Evolutionary conservation across 2,888 invertebrate species (phyloP), one percentile per base, ranked within the genome.

Genomic region (Erebia palarica): DNA sequence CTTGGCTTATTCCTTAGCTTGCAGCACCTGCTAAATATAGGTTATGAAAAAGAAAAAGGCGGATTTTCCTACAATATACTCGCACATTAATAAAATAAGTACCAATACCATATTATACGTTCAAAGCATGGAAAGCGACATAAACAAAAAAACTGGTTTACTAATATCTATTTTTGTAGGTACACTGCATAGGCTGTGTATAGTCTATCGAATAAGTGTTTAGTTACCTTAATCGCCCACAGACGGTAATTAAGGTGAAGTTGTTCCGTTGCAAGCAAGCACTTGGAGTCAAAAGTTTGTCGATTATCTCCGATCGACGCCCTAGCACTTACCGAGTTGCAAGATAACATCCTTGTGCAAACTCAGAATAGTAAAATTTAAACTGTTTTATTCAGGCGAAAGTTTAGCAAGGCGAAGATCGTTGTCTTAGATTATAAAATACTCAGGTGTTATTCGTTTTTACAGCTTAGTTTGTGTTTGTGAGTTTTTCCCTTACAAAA

Each of bases 231-330:
- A 73, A 72, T 73, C 65, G 74, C 68, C 68, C 63, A 57, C 44
- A 66, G 72, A 72, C 65, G n/a, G 74, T 64, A 69, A 72, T 74
- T 74, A 74, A 68, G 63, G 58, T 64, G 65, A 72, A 72, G 70
- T 74, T 72, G 59, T 18, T 64, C 42, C 63, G n/a, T 51, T 49
- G 64, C 70, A 60, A 74, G 47, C 65, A 67, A 61, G 61, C 61
- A 57, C 53, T 67, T 70, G 63, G 44, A 72, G 71, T 64, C 67
- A 13, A 68, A 74, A 67, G 68, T 74, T 73, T 67, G 66, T 58
- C 51, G 66, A 68, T 71, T 77, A 79, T 79, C 79, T 77, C 68
- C 68, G 72, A 78, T 77, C 76, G 67, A 59, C 73, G 73, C 75
- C 76, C 72, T 69, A 74, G 72, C 72, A 72, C 75, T 77, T 75